Conservation (phyloP, 2,888 invertebrate genomes). For the Scaptomyza reducta region DNA sequence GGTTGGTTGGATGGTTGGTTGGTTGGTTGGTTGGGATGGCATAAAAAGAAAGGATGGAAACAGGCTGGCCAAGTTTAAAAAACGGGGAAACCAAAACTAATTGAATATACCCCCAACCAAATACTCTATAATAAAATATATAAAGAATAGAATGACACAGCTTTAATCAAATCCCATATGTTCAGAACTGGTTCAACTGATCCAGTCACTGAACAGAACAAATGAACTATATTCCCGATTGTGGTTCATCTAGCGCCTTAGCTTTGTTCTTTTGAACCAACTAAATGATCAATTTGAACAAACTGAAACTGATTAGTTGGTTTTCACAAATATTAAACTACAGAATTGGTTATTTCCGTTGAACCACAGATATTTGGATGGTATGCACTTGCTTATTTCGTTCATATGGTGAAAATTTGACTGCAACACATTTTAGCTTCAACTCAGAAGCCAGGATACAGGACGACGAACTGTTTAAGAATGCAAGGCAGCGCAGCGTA, state of each 20-base stretch:
- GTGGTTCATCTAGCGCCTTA: too few relatives aligned
- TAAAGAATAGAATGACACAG: too few relatives aligned
- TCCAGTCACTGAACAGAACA: too few relatives aligned
- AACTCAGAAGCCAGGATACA: slow-evolving; percentile 12
- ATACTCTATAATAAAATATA: slow-evolving; percentile 17
- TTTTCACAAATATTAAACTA: neutral
- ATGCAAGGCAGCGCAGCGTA: slow-evolving; percentile 68
- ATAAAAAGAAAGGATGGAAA: slow-evolving; percentile 18
- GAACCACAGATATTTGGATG: slow-evolving; percentile 1
- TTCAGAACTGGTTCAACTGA: too few relatives aligned
- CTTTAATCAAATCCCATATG: too few relatives aligned
- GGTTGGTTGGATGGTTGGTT: slow-evolving; percentile 17
- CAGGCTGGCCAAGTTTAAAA: slow-evolving; percentile 12
- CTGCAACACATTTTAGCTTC: slow-evolving; percentile 38
- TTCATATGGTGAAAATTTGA: slow-evolving; percentile 39
- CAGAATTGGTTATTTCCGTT: neutral
- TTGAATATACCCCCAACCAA: slow-evolving; percentile 8
- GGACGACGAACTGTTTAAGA: slow-evolving; percentile 66
- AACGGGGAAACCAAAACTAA: neutral
- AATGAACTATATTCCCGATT: too few relatives aligned
- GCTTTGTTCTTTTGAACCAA: neutral
- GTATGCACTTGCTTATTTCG: slow-evolving; percentile 48
- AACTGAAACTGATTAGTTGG: neutral
- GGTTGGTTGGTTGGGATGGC: slow-evolving; percentile 30
- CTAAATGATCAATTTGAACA: neutral